Conservation (phyloP, 2,113 vertebrate species). For the Periophthalmodon schlosseri region DNA sequence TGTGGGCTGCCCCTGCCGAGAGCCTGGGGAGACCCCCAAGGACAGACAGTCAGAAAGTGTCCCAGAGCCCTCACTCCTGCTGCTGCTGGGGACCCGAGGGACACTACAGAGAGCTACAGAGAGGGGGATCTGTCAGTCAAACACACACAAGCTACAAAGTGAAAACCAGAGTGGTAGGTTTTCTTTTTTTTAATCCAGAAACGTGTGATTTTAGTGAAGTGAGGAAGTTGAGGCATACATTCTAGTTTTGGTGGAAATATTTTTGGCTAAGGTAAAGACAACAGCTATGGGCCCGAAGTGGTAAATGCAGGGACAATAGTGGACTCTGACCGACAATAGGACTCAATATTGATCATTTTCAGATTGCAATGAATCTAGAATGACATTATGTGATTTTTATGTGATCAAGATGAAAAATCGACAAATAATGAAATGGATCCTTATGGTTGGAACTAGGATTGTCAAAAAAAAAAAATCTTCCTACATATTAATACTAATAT, state of each 20-base stretch:
- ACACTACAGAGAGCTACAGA: not conserved
- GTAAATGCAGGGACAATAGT: too few relatives aligned
- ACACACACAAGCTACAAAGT: slow-evolving; percentile 2
- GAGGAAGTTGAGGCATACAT: not conserved
- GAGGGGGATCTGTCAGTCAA: not conserved
- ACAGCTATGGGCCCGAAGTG: not conserved
- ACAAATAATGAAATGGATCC: too few relatives aligned
- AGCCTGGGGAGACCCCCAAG: slow-evolving; percentile 48
- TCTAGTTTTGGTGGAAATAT: not conserved
- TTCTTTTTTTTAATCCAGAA: not conserved
- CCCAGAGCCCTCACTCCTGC: not conserved
- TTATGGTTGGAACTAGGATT: too few relatives aligned
- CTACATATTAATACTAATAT: too few relatives aligned
- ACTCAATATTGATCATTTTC: too few relatives aligned
- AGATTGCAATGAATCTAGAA: too few relatives aligned
- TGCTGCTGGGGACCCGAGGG: not conserved
- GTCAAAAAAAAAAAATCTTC: too few relatives aligned
- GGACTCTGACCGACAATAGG: too few relatives aligned
- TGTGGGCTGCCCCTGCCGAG: slow-evolving; percentile 38
- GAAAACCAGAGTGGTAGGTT: not conserved
- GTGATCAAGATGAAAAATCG: too few relatives aligned
- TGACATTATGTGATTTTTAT: too few relatives aligned
- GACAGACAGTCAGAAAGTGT: slow-evolving; percentile 5
- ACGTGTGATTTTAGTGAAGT: not conserved
- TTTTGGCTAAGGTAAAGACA: not conserved